Percentiles rank a stretch among this genome's conserved stretches.
Conservation (phyloP, 2,113 vertebrate species). For the Ammodramus savannarum region DNA sequence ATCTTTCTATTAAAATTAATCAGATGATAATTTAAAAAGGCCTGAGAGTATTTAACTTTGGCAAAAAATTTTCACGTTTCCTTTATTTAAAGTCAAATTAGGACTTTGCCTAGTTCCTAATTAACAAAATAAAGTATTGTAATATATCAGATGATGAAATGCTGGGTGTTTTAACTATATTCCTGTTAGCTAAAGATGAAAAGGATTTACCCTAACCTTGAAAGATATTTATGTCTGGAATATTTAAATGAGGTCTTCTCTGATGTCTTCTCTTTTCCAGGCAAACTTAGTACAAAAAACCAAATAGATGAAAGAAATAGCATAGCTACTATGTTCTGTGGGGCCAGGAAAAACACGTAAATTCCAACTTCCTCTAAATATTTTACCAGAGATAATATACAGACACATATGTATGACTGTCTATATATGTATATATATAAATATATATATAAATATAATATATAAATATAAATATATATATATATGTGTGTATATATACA, state of each 20-base stretch:
- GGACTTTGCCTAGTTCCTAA: not conserved
- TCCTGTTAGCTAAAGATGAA: not conserved
- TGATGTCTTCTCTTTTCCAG: not conserved
- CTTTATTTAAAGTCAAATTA: not conserved
- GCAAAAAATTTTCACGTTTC: not conserved
- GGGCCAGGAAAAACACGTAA: not conserved
- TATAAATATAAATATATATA: not conserved
- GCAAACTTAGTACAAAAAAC: not conserved
- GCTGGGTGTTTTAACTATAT: not conserved
- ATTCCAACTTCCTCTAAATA: not conserved
- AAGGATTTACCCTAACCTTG: not conserved
- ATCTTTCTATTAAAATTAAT: not conserved
- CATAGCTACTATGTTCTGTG: not conserved
- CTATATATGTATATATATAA: not conserved
- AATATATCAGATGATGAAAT: not conserved
- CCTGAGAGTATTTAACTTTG: not conserved
- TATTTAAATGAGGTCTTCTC: not conserved
- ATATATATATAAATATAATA: accelerated
- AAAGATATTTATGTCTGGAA: not conserved
- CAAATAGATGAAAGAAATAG: not conserved
- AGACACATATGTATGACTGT: not conserved
- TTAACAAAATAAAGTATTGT: not conserved
- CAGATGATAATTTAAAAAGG: not conserved
- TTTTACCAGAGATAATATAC: not conserved
- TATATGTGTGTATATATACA: accelerated